Base-by-base conservation (phyloP, 2,888 invertebrate genomes). In the Epirrhoe tristata region DNA sequence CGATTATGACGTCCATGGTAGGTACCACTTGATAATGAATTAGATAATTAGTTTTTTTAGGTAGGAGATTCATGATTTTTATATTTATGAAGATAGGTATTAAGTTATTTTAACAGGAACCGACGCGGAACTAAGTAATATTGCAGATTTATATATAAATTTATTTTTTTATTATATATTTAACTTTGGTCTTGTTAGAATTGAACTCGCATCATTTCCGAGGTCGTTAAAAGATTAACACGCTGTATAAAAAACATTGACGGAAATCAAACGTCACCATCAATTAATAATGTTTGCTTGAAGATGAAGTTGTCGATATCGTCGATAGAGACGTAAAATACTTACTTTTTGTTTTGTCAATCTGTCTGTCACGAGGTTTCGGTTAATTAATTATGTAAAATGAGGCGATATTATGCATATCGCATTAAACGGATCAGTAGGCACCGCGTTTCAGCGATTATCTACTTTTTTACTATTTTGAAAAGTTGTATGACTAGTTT, bases 351-450 rank as follows among this genome's bases (percentile, higher is more conserved):
- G 88, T 92, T 91, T 90, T 90, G 90, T 91, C 85, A 82, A 85
- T 87, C 87, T 83, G 88, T 89, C 77, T 80, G 78, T 81, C 74
- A 79, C 77, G 75, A 71, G 76, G 71, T 74, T 77, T 78, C 76
- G 81, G 80, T 83, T 88, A 89, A 91, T 92, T 91, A 90, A 91
- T 92, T 91, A 92, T 91, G 88, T 89, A 85, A 87, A 91, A 91
- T 91, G 88, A 88, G 85, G 84, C 82, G 86, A 87, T 89, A 91
- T 89, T 91, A 90, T 91, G 90, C 90, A 88, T 88, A 92, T 91
- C 91, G 82, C 76, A 86, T 91, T 87, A 88, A 78, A 86, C 80
- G 88, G 84, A 75, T 87, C 86, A 77, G 62, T 84, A 81, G 79
- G 81, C 80, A 69, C 62, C 79, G 77, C 75, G 77, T 81, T 78